A percentile compares a stretch with the other conserved stretches of the same genome.
phyloP scores from a whole-genome alignment of 2,797 vertebrate species.

The Coluber constrictor region DNA sequence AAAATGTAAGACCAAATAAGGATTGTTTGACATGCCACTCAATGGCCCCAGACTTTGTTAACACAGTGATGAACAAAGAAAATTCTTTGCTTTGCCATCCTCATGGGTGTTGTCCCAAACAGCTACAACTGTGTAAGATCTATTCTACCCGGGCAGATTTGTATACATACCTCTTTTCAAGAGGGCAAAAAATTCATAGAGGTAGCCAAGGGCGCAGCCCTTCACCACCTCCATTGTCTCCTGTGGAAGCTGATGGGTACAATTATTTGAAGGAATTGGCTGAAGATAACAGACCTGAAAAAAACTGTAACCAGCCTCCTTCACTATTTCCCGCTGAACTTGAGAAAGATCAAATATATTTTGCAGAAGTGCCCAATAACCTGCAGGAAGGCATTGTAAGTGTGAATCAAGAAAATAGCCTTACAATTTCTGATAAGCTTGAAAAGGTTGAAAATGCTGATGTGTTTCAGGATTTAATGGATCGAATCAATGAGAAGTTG shows the following conservation, averaged over 20 bases:
- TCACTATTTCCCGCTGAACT: slow-evolving; percentile 77
- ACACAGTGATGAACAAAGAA: slow-evolving; percentile 69
- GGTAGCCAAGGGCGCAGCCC: slow-evolving; percentile 78
- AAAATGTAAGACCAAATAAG: slow-evolving; percentile 72
- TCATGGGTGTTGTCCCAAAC: slow-evolving; percentile 68
- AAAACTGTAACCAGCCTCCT: slow-evolving; percentile 75
- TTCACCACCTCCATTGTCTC: slow-evolving; percentile 87
- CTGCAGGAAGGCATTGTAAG: slow-evolving; percentile 42
- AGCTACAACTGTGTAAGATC: slow-evolving; percentile 60
- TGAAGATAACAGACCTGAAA: slow-evolving; percentile 66
- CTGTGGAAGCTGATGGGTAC: slow-evolving; percentile 77
- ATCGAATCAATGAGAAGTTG: slow-evolving; percentile 87
- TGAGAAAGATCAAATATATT: slow-evolving; percentile 50
- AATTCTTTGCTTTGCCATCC: slow-evolving; percentile 72
- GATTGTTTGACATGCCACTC: slow-evolving; percentile 82
- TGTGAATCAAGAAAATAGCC: slow-evolving; percentile 51
- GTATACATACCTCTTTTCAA: slow-evolving; percentile 56
- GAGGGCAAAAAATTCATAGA: slow-evolving; percentile 62
- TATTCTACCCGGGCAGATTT: slow-evolving; percentile 60
- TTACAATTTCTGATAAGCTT: slow-evolving; percentile 53
- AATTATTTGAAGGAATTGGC: slow-evolving; percentile 71
- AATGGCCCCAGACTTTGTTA: slow-evolving; percentile 72
- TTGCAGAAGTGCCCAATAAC: slow-evolving; percentile 41
- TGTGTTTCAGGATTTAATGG: slow-evolving; percentile 84
- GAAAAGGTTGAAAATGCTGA: slow-evolving; percentile 72